Base-by-base conservation (phyloP, 2,113 vertebrate genomes). In the Scophthalmus maximus region DNA sequence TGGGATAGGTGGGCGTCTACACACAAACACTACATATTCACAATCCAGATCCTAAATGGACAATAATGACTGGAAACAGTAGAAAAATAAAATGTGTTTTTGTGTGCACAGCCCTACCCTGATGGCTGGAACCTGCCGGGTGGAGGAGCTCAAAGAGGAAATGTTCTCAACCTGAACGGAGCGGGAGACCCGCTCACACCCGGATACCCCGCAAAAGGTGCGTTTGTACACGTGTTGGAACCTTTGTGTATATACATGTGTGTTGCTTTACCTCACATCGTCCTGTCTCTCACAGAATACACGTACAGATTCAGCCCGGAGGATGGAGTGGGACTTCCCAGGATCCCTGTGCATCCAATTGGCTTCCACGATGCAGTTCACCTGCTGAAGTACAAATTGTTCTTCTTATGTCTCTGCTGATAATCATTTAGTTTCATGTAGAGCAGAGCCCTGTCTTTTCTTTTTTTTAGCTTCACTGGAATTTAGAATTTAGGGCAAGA, bases 161-260 rank as follows among this genome's bases (percentile, higher is more conserved):
- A 99, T 50, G 95, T 99, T 1, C 92, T 99, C 53, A 97, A 95
- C 29, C 78, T 97, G 52, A 96, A 99, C 1, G 97, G 97, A 23
- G 96, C 96, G 0, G 97, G 97, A 71, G 98, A 99, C 26, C 96
- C 97, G 0, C 94, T 99, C 1, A 99, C 98, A 15, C 97, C 98
- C 9, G 97, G 97, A 3, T 99, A 99, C 79, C 98, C 98, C 5
- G 97, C 98, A 10, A 99, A 97, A 96, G 96, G 98, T 98, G 27
- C 15, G 55, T 64, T n/a, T 14, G 3, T 30, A 12, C 8, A 0
- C 50, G 36, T 32, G 2, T 18, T 55, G 8, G 3, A 34, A 25
- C n/a, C 34, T 8, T 14, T 2, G 5, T 15, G 22, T 26, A 26
- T 26, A 9, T 3, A 8, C 44, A 6, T 46, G 6, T 20, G 17